phyloP scores from a whole-genome alignment of 2,113 vertebrate species.

The Callopanchax toddi region DNA sequence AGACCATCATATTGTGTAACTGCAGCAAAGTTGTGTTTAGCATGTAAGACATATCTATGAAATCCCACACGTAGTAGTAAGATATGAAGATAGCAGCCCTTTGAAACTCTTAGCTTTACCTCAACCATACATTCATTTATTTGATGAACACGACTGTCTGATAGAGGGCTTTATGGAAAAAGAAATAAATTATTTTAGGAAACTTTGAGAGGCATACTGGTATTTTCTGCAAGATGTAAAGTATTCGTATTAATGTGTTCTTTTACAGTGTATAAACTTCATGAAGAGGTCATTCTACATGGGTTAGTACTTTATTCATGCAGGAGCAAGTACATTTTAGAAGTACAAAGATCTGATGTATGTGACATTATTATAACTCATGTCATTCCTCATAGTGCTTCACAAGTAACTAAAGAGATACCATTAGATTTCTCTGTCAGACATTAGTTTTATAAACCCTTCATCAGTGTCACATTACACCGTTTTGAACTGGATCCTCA shows the following conservation, averaged over 20 bases:
- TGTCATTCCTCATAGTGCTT: not conserved
- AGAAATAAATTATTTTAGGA: slow-evolving; percentile 16
- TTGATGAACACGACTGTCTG: not conserved
- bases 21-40: slow-evolving; percentile 15
- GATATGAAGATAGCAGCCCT: slow-evolving; percentile 6
- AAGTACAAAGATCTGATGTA: too few relatives aligned
- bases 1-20: slow-evolving; percentile 13
- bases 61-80: slow-evolving; percentile 8
- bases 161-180: not conserved
- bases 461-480: too few relatives aligned
- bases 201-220: slow-evolving; percentile 4
- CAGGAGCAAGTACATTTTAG: too few relatives aligned
- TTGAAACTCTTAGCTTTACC: slow-evolving; percentile 14
- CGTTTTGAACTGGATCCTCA: too few relatives aligned
- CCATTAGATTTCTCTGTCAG: too few relatives aligned
- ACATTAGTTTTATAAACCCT: too few relatives aligned
- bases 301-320: too few relatives aligned
- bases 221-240: slow-evolving; percentile 6
- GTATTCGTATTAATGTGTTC: too few relatives aligned
- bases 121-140: slow-evolving; percentile 14
- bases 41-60: slow-evolving; percentile 22
- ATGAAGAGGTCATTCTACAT: too few relatives aligned
- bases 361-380: not conserved
- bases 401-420: too few relatives aligned
- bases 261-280: too few relatives aligned